Percentiles rank a stretch among this genome's conserved stretches.
These are phyloP conservation scores for Marmota flaviventris DNA, from an alignment of 2,113 vertebrate species.

Conservation along the genomic window DNA sequence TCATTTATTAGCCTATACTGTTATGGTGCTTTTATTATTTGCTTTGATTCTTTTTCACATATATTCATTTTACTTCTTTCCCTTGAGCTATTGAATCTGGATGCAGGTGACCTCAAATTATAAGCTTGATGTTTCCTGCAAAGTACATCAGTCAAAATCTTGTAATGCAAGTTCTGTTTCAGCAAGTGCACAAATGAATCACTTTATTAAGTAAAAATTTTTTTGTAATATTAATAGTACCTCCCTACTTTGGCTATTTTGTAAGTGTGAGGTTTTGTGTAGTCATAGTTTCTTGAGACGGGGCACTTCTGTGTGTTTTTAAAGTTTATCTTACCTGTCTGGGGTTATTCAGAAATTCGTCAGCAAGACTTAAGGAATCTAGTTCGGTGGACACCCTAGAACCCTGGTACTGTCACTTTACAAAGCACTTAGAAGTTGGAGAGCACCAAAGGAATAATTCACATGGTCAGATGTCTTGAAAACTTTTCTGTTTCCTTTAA, in stretches of 20 bases:
- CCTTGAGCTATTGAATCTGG: neutral
- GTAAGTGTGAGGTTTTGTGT: slow-evolving; percentile 13
- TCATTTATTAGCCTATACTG: slow-evolving; percentile 80
- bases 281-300: slow-evolving; percentile 28
- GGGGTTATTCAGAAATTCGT: no score
- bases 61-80: neutral
- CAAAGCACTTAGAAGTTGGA: slow-evolving; percentile 37
- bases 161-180: slow-evolving; percentile 27
- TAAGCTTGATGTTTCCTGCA: neutral
- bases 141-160: slow-evolving; percentile 11
- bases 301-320: neutral
- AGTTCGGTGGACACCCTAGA: no score
- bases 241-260: slow-evolving; percentile 17
- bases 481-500: neutral
- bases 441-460: neutral
- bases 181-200: neutral
- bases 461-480: neutral
- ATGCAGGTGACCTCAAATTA: neutral
- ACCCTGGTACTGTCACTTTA: neutral
- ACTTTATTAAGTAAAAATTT: neutral
- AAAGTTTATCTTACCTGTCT: no score
- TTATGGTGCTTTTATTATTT: slow-evolving; percentile 21
- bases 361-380: no score
- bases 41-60: neutral
- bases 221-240: neutral